Base-by-base conservation (phyloP, 2,888 invertebrate species). In the Hypolimnas misippus region DNA sequence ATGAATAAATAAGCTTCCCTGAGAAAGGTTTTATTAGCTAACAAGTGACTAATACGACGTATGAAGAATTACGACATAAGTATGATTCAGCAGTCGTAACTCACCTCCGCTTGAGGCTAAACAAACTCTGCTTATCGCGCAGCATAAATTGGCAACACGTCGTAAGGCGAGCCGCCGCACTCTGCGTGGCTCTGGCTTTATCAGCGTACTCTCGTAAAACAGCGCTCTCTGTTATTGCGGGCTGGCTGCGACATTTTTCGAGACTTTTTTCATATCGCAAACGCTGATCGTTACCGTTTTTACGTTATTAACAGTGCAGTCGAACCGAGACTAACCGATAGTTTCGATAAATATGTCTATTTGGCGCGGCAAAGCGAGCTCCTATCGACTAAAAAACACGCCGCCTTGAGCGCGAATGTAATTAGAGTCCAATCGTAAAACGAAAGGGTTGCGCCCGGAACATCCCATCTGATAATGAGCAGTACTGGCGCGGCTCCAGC, bases 371-470 rank as follows among this genome's bases (percentile, higher is more conserved):
- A 72, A 77, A 72, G 78, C 73, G 77, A 76, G 77, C 74, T 81
- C 79, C 74, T 86, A 86, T 85, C 83, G 80, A 81, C 78, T 76
- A 81, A 87, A 90, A 89, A 90, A 89, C 81, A 75, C 75, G 79
- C 80, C 80, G 90, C 89, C 89, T 90, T 89, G 86, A 91, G 88
- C 89, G 87, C 78, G 74, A 74, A 75, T 82, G 88, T 90, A 92
- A 92, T 92, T 91, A 92, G 90, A 89, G 88, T 84, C 88, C 89
- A 89, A 91, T 90, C 90, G 91, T 92, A 90, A 90, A 92, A 89
- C 89, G 89, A 89, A 89, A 90, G 89, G 89, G 88, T 89, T 86
- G 87, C 74, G 52, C 52, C 19, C 78, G 80, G 80, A 85, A 85
- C 82, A 87, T 90, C 87, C 89, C 89, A 89, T 92, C 91, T 87